Base-by-base conservation (phyloP, 2,797 vertebrate genomes). In the Bovichtus variegatus region DNA sequence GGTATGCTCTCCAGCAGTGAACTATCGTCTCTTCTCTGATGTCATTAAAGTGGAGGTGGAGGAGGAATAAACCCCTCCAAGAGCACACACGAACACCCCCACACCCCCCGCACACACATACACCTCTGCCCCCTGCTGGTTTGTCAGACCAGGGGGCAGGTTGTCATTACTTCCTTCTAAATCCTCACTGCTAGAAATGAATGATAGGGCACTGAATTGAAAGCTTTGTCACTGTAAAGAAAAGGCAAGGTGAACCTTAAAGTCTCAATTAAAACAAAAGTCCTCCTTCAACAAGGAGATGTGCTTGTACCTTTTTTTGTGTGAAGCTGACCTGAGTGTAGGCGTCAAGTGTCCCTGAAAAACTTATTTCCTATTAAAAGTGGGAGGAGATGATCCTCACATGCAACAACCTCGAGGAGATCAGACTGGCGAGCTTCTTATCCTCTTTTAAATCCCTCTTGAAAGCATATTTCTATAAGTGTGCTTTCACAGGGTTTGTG, bases 51-150 rank as follows among this genome's bases (percentile, higher is more conserved):
- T 79, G 71, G 79, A 76, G 83, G 68, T 78, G 78, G 79, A 87
- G 70, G 72, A 82, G 76, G 65, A 82, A 78, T 68, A 87, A 74
- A 66, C 49, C 60, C 63, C 53, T 67, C 47, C 50, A 41, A 72
- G 69, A 85, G 72, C 80, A 71, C 55, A 65, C 78, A 66, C 54
- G 66, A 36, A 67, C 61, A 80, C 60, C 12, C 44, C 55, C 60
- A 6, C 68, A 18, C 51, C 27, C 54, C 60, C 54, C 49, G 73
- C 59, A 16, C 23, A 43, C 29, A 68, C 73, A 79, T 63, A 67
- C 74, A 76, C 68, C 55, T 88, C 86, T 88, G 87, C 82, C 89
- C 87, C 82, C 90, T 92, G 75, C 92, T 88, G 90, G 89, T 71
- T 78, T 41, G 27, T 43, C 19, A 66, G 46, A 90, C 84, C 66